phyloP scores from a whole-genome alignment of 2,113 vertebrate genomes.

The Bagarius yarrelli region DNA sequence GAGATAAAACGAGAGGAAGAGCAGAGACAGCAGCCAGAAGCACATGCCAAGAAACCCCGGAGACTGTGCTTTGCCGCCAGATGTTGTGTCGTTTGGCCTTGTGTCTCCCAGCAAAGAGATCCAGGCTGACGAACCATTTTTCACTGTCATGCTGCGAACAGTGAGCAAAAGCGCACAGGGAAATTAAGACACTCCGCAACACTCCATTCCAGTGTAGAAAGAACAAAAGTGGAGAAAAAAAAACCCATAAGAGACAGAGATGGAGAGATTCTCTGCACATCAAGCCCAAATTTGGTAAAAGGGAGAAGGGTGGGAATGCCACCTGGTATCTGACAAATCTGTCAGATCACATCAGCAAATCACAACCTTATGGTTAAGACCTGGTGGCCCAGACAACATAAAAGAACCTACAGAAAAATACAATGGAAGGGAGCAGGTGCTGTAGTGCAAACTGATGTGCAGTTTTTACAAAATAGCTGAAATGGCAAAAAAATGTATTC shows the following conservation, averaged over 20 bases:
- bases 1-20: constrained; percentile 44
- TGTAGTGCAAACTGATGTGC: constrained; percentile 21
- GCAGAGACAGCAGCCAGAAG: constrained; percentile 47
- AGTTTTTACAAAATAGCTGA: constrained; percentile 37
- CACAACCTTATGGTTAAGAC: constrained; percentile 20
- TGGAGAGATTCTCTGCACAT: constrained; percentile 27
- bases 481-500: constrained; percentile 21
- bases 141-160: constrained; percentile 59
- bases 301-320: constrained; percentile 34
- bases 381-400: constrained; percentile 8
- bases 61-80: constrained; percentile 53
- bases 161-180: constrained; percentile 48
- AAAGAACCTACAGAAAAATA: constrained; percentile 15
- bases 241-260: constrained; percentile 20
- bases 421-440: constrained; percentile 35
- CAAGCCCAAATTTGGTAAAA: constrained; percentile 43
- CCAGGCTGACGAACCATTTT: constrained; percentile 59
- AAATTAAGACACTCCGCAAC: constrained; percentile 53
- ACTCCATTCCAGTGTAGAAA: constrained; percentile 42
- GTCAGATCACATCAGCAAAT: constrained; percentile 47
- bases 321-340: constrained; percentile 53
- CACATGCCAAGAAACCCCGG: constrained; percentile 56
- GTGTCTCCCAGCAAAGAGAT: constrained; percentile 53
- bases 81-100: constrained; percentile 59
- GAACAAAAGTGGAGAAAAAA: constrained; percentile 22